Evolutionary conservation across 1,140 invertebrate species (phyloP).

Genomic region (Lutraria rhynchaena): DNA sequence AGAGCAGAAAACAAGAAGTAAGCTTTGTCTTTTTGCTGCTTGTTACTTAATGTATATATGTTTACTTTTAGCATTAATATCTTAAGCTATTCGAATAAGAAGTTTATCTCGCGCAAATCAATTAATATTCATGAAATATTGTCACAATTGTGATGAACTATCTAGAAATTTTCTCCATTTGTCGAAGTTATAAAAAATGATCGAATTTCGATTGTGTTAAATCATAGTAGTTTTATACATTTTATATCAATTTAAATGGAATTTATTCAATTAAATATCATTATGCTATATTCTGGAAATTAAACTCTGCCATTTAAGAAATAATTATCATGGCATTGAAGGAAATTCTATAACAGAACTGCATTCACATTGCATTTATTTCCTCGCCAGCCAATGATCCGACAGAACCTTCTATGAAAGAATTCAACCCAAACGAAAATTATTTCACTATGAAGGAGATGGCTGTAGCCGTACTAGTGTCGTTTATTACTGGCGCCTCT

Average conservation of each 20-base stretch:
- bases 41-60: background rate
- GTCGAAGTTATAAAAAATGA: too few species aligned
- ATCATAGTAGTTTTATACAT: too few species aligned
- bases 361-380: background rate
- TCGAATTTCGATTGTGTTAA: too few species aligned
- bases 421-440: constrained; percentile 28
- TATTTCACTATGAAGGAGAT: constrained; percentile 52
- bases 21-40: background rate
- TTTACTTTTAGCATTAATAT: too few species aligned
- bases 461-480: constrained; percentile 34
- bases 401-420: background rate
- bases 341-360: background rate
- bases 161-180: too few species aligned
- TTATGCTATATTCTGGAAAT: background rate
- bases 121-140: too few species aligned
- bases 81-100: too few species aligned
- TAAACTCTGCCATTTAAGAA: too few species aligned
- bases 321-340: background rate
- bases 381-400: background rate
- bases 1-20: background rate
- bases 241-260: background rate
- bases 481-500: constrained; percentile 27
- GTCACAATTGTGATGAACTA: too few species aligned
- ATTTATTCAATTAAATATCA: background rate
- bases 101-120: too few species aligned